These are phyloP conservation scores for Pontoporia blainvillei DNA, from an alignment of 2,113 vertebrate genomes.

Conservation along the genomic window DNA sequence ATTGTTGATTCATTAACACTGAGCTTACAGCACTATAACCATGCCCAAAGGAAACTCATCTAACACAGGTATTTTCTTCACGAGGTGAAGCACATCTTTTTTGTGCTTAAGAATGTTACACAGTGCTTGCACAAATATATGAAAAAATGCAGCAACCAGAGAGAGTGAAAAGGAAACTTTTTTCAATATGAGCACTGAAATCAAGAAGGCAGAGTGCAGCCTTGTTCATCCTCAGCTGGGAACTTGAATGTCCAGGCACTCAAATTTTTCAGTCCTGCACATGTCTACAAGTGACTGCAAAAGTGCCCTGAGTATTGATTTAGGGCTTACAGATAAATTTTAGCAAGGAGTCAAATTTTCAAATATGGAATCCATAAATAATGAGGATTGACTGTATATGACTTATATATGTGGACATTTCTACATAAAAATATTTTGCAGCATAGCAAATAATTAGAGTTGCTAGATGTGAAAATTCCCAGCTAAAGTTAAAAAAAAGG, in stretches of 20 bases:
- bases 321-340: not conserved
- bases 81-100: not conserved
- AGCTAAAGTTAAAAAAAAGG: not conserved
- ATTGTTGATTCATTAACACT: not conserved
- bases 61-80: not conserved
- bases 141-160: not conserved
- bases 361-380: not conserved
- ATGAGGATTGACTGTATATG: not conserved
- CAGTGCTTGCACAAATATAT: not conserved
- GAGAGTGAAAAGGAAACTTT: not conserved
- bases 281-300: not conserved
- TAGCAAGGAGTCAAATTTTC: not conserved
- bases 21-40: not conserved
- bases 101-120: not conserved
- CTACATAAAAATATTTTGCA: not conserved
- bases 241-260: not conserved
- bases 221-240: not conserved
- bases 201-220: not conserved
- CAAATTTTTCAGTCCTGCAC: not conserved
- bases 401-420: not conserved
- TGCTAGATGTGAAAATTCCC: not conserved
- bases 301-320: not conserved
- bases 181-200: not conserved
- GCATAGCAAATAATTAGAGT: not conserved
- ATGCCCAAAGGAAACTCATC: not conserved